Percentiles rank a stretch among this genome's conserved stretches.
Evolutionary conservation across 2,888 invertebrate genomes (phyloP).

Genomic region (Sinohyriopsis cumingii): DNA sequence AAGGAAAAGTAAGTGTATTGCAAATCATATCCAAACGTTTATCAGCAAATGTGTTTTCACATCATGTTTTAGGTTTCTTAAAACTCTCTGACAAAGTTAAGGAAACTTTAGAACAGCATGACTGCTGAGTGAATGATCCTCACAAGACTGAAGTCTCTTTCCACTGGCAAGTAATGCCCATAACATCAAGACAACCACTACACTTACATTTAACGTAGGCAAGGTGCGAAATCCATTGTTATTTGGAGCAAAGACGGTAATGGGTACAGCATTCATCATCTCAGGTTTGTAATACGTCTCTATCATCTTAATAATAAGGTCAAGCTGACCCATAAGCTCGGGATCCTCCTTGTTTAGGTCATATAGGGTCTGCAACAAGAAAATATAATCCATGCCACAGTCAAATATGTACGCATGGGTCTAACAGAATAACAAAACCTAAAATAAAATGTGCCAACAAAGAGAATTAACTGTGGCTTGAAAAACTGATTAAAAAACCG

Average conservation of each 20-base stretch:
- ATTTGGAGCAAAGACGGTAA: conserved; percentile 59
- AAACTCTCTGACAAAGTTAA: no score
- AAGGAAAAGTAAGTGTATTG: no score
- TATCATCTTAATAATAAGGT: conserved; percentile 36
- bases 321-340: conserved; percentile 39
- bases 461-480: no score
- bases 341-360: conserved; percentile 46
- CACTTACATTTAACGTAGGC: conserved; percentile 26
- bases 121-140: neutral
- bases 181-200: neutral
- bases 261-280: conserved; percentile 54
- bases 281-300: conserved; percentile 43
- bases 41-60: no score
- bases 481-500: neutral
- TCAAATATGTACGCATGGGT: neutral
- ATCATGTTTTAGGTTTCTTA: no score
- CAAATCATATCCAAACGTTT: no score
- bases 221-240: conserved; percentile 51
- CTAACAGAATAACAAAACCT: neutral
- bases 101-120: no score
- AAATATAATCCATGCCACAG: neutral
- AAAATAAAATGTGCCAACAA: no score
- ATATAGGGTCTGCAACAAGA: conserved; percentile 38
- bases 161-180: neutral
- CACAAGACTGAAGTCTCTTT: neutral